A percentile compares a stretch with the other conserved stretches of the same genome.
These are phyloP conservation scores for Eupristina koningsbergeri DNA, from an alignment of 1,140 invertebrate genomes.

Conservation along the genomic window DNA sequence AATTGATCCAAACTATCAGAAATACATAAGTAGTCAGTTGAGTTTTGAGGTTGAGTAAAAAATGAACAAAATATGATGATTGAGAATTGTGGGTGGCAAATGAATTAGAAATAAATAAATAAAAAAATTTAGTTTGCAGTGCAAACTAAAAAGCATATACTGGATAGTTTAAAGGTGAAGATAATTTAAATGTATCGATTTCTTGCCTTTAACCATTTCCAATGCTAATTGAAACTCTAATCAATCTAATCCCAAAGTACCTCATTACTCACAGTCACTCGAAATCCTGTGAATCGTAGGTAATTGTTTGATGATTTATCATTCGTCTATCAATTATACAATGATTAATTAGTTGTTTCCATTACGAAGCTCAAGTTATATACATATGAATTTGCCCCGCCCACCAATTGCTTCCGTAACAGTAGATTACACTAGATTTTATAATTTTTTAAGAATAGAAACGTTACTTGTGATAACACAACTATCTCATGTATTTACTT, in stretches of 20 bases:
- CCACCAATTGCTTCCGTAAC: constrained; percentile 15
- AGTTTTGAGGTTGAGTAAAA: background rate
- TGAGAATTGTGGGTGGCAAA: background rate
- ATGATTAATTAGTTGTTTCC: constrained; percentile 45
- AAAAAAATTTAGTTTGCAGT: background rate
- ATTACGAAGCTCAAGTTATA: background rate
- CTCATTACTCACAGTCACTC: constrained; percentile 43
- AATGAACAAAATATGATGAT: background rate
- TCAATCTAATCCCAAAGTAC: constrained; percentile 24
- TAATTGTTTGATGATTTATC: constrained; percentile 40
- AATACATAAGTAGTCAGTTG: no score
- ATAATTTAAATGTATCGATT: constrained; percentile 15
- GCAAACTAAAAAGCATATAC: background rate
- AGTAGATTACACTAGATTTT: background rate
- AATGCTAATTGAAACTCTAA: constrained; percentile 45
- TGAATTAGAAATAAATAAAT: background rate
- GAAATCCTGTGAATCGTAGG: constrained; percentile 25
- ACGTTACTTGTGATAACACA: background rate
- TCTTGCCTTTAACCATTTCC: constrained; percentile 12
- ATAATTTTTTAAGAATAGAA: background rate
- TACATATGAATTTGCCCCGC: background rate
- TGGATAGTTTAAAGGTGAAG: background rate
- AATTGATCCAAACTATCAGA: no score
- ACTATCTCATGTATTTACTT: no score
- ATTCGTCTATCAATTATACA: constrained; percentile 38